Conservation (phyloP, 2,888 invertebrate species). For the Salpingus planirostris region DNA sequence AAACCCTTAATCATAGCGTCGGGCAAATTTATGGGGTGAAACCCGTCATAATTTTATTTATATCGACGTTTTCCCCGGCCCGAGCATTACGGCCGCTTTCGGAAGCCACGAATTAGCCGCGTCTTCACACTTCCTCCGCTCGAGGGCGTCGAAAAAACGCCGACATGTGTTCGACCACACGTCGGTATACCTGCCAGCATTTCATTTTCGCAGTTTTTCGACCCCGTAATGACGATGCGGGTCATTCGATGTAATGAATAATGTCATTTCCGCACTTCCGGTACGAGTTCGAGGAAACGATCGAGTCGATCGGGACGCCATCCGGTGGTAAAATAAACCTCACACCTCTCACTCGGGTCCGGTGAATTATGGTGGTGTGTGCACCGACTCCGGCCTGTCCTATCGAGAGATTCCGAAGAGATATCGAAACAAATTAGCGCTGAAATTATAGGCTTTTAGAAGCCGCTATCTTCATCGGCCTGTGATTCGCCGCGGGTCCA, state of each 20-base stretch:
- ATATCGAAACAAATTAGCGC: constrained; percentile 43
- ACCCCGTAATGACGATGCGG: no score
- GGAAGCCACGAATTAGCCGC: constrained; percentile 21
- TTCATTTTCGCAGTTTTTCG: no score
- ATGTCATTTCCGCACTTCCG: not conserved
- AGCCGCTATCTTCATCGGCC: constrained; percentile 42
- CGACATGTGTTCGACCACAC: no score
- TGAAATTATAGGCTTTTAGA: constrained; percentile 43
- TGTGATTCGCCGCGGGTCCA: constrained; percentile 38
- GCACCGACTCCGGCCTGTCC: constrained; percentile 16
- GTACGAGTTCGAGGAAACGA: constrained; percentile 1
- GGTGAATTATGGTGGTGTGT: constrained; percentile 16
- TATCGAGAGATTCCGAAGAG: constrained; percentile 36
- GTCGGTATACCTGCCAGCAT: no score
- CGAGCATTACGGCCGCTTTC: constrained; percentile 21
- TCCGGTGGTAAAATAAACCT: constrained; percentile 18
- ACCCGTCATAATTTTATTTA: constrained; percentile 29
- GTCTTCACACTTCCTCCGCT: constrained; percentile 2
- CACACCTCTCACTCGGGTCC: constrained; percentile 15
- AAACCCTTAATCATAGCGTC: constrained; percentile 29
- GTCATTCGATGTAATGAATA: constrained; percentile 2
- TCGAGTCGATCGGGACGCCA: no score
- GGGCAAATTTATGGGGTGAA: constrained; percentile 30
- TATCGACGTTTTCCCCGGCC: constrained; percentile 25
- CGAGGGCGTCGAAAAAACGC: constrained; percentile 1